Evolutionary conservation across 1,140 invertebrate species (phyloP), one percentile per base, ranked within the genome.

Genomic region (Polypedilum vanderplanki): DNA sequence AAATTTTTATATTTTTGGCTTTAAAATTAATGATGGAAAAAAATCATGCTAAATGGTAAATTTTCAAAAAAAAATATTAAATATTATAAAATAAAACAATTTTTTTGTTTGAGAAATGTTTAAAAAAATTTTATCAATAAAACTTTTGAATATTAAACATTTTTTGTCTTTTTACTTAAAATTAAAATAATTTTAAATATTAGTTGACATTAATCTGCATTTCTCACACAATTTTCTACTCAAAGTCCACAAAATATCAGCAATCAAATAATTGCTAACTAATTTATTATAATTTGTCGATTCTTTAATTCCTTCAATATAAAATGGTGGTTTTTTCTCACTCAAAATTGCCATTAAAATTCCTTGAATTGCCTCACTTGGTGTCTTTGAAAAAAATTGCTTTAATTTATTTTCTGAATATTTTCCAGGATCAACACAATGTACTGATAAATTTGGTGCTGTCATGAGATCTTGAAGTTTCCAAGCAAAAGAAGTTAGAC

Each of bases 171-270:
- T n/a, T n/a, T n/a, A n/a, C n/a, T n/a, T n/a, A n/a, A n/a, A n/a
- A n/a, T n/a, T n/a, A n/a, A n/a, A n/a, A n/a, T n/a, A n/a, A n/a
- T 33, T 33, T 33, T 33, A 33, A 33, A 33, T 33, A 33, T 33
- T 33, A 33, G 24, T 33, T 33, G 24, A 33, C 24, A 33, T 33
- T 5, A 33, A 33, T 33, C 24, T 1, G 5, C 24, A 33, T 33
- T 33, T 33, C 5, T 33, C 65, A 18, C 65, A 70, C 65, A 70
- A 70, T 70, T 70, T 70, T 18, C 65, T 70, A 18, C 65, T 70
- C 5, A 70, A 18, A 18, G 65, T 70, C 65, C 65, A 70, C 18
- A 70, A 20, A 18, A 70, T 70, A 7, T 70, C 65, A 8, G 65
- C 65, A 18, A 70, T 10, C 8, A 70, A 18, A 18, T 70, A 22